Evolutionary conservation across 2,888 invertebrate species (phyloP).

Genomic region (Mermis nigrescens): DNA sequence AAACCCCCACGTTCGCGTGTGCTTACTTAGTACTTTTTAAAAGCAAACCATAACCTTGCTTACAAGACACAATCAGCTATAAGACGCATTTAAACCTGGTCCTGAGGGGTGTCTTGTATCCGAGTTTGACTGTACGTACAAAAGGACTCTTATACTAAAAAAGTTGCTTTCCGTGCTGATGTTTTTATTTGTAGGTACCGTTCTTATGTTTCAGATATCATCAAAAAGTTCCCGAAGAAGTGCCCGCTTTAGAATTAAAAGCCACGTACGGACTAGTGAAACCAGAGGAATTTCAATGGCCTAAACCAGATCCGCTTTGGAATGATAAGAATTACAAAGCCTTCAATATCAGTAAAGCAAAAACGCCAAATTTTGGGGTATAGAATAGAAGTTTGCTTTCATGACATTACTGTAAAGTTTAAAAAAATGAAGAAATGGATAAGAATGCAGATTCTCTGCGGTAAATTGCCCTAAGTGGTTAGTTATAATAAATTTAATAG

Average conservation of each 20-base stretch:
- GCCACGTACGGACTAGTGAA: slow-evolving; percentile 45
- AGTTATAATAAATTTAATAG: too few species aligned
- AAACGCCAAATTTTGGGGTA: slow-evolving; percentile 24
- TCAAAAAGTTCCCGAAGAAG: slow-evolving; percentile 43
- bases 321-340: slow-evolving; percentile 29
- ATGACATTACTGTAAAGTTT: too few species aligned
- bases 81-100: too few species aligned
- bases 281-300: slow-evolving; percentile 42
- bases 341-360: slow-evolving; percentile 33
- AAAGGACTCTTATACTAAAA: not conserved
- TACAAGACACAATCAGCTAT: too few species aligned
- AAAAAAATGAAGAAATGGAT: too few species aligned
- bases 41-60: too few species aligned
- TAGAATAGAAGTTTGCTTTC: too few species aligned
- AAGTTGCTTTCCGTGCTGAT: not conserved
- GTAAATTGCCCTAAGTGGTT: too few species aligned
- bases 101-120: too few species aligned
- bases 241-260: slow-evolving; percentile 42
- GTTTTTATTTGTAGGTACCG: not conserved
- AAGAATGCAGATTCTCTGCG: too few species aligned
- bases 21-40: too few species aligned
- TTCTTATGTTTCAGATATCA: slow-evolving; percentile 39
- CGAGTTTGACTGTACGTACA: not conserved
- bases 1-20: too few species aligned
- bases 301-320: slow-evolving; percentile 32